A percentile compares a stretch with the other conserved stretches of the same genome.
Conservation (phyloP, 1,140 invertebrate genomes). For the Venturia canescens region DNA sequence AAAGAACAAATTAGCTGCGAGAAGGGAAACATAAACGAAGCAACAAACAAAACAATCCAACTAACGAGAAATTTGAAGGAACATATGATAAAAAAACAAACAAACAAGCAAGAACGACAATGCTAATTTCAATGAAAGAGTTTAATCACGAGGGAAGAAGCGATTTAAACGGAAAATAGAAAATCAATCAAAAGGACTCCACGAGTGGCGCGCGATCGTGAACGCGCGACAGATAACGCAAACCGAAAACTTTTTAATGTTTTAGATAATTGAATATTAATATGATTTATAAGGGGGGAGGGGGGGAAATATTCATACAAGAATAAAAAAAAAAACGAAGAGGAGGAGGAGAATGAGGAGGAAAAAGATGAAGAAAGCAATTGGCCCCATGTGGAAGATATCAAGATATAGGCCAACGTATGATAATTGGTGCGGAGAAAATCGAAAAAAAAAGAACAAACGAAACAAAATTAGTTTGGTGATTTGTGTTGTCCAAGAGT, state of each 20-base stretch:
- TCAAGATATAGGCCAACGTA: constrained; percentile 60
- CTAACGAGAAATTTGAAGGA: constrained; percentile 1
- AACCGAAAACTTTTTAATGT: constrained; percentile 71
- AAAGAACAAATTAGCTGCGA: no score
- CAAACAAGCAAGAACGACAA: constrained; percentile 58
- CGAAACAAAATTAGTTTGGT: constrained; percentile 68
- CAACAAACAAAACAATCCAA: no score
- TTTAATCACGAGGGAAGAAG: constrained; percentile 53
- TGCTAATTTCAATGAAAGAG: constrained; percentile 51
- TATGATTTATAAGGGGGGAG: constrained; percentile 64
- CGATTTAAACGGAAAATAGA: constrained; percentile 56
- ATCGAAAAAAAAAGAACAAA: constrained; percentile 48
- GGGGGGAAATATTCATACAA: constrained; percentile 38
- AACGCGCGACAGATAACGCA: constrained; percentile 57
- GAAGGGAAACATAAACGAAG: no score
- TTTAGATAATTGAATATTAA: constrained; percentile 74
- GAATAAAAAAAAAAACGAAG: constrained; percentile 46
- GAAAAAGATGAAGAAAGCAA: background rate
- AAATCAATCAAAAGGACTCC: constrained; percentile 42
- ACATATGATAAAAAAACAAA: constrained; percentile 51
- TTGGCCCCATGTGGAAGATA: constrained; percentile 51
- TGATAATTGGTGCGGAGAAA: constrained; percentile 48
- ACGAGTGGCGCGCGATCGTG: constrained; percentile 56
- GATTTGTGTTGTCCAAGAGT: constrained; percentile 70
- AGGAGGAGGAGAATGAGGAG: constrained; percentile 51